Conservation (phyloP, 2,797 vertebrate species). For the Botia almorhae region DNA sequence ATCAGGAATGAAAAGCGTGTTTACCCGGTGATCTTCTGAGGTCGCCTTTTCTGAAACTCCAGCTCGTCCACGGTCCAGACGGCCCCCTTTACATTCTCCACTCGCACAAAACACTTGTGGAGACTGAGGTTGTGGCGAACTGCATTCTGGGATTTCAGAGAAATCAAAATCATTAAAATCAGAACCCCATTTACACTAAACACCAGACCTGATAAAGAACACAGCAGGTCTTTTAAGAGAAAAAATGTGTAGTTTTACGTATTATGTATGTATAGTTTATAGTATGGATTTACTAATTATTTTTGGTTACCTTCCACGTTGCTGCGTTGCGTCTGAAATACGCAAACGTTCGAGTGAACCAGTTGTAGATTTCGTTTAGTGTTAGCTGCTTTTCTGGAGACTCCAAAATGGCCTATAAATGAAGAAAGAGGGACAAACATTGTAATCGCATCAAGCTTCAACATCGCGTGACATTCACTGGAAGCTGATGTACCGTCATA, state of each 20-base stretch:
- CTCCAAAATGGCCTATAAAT: conserved; percentile 92
- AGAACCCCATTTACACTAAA: not conserved
- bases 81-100: conserved; percentile 99
- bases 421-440: not conserved
- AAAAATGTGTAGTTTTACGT: too few relatives aligned
- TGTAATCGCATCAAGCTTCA: not conserved
- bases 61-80: conserved; percentile 99
- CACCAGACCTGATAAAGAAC: not conserved
- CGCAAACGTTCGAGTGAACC: conserved; percentile 98
- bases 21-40: conserved; percentile 95
- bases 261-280: too few relatives aligned
- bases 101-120: conserved; percentile 99
- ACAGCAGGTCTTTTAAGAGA: too few relatives aligned
- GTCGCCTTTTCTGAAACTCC: conserved; percentile 97
- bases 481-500: not conserved
- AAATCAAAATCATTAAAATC: not conserved
- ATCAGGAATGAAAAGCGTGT: conserved; percentile 55
- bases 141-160: conserved; percentile 84
- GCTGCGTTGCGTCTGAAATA: conserved; percentile 98
- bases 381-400: conserved; percentile 98
- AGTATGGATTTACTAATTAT: not conserved
- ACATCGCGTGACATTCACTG: not conserved
- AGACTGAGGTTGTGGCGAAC: conserved; percentile 99
- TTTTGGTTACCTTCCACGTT: conserved; percentile 93
- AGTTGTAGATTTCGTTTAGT: conserved; percentile 99